Evolutionary conservation across 2,888 invertebrate species (phyloP).

Genomic region (Cryptocephalus moraei): DNA sequence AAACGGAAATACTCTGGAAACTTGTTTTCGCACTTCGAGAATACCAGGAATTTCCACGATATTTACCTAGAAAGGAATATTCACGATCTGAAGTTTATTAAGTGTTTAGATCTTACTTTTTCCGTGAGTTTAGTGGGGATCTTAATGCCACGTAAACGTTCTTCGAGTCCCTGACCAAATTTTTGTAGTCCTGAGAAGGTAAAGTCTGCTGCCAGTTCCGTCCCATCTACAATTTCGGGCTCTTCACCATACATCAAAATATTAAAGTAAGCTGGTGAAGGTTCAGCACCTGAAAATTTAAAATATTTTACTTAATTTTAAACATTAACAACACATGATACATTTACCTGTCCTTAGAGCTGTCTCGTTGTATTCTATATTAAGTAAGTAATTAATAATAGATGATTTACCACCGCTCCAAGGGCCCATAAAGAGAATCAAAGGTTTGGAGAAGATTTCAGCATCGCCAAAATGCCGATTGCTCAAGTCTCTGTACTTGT

Average conservation of each 20-base stretch:
- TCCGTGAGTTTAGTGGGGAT: conserved; percentile 75
- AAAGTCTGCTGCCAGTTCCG: conserved; percentile 90
- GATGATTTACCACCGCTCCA: conserved; percentile 96
- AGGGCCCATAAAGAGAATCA: conserved; percentile 89
- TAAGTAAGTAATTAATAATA: conserved; percentile 84
- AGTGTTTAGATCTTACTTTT: conserved; percentile 51
- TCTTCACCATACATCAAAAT: conserved; percentile 82
- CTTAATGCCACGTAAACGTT: conserved; percentile 72
- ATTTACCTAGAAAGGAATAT: conserved; percentile 57
- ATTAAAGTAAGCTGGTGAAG: conserved; percentile 87
- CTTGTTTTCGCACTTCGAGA: conserved; percentile 85
- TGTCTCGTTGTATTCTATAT: conserved; percentile 73
- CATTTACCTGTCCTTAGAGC: conserved; percentile 76
- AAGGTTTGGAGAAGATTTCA: conserved; percentile 89
- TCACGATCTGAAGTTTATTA: background rate
- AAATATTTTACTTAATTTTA: background rate
- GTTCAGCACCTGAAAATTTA: conserved; percentile 68
- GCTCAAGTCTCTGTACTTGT: conserved; percentile 85
- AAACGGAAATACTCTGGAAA: conserved; percentile 86
- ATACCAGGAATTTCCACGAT: conserved; percentile 95
- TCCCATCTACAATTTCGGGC: conserved; percentile 79
- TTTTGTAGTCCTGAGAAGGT: conserved; percentile 89
- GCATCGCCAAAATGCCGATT: conserved; percentile 88
- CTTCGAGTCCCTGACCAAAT: conserved; percentile 88
- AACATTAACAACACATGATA: background rate